Evolutionary conservation across 2,797 vertebrate genomes (phyloP).

Genomic region (Syngnathus acus): DNA sequence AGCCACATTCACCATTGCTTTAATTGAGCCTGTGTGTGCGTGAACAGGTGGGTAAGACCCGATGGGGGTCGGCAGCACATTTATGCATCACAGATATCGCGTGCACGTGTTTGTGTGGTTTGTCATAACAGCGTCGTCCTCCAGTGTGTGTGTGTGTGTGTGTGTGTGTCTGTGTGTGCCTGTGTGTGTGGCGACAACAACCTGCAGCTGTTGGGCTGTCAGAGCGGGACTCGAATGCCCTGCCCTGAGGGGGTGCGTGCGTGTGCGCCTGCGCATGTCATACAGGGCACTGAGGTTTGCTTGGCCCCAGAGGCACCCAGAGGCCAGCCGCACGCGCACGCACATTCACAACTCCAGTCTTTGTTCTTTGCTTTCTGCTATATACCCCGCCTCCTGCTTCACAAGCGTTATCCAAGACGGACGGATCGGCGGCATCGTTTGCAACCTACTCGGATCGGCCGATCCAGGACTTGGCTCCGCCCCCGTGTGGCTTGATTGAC

Average conservation of each 20-base stretch:
- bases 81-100: conserved; percentile 46
- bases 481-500: conserved; percentile 40
- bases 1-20: conserved; percentile 58
- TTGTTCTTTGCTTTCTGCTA: too few species aligned
- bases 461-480: conserved; percentile 37
- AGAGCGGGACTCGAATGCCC: conserved; percentile 54
- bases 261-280: conserved; percentile 18
- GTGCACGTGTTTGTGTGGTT: conserved; percentile 23
- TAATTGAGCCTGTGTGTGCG: conserved; percentile 47
- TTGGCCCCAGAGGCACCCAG: conserved; percentile 56
- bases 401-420: too few species aligned
- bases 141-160: conserved; percentile 18
- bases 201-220: conserved; percentile 64
- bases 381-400: too few species aligned
- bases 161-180: conserved; percentile 18
- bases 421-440: background rate
- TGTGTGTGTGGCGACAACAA: conserved; percentile 29
- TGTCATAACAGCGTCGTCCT: conserved; percentile 35
- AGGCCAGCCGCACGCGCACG: conserved; percentile 24
- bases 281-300: conserved; percentile 46
- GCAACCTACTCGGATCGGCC: conserved; percentile 52
- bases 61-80: conserved; percentile 59
- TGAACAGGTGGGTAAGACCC: conserved; percentile 60
- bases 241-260: conserved; percentile 43
- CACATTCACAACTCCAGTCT: conserved; percentile 8